Evolutionary conservation across 2,888 invertebrate species (phyloP).

Genomic region (Coelopa pilipes): DNA sequence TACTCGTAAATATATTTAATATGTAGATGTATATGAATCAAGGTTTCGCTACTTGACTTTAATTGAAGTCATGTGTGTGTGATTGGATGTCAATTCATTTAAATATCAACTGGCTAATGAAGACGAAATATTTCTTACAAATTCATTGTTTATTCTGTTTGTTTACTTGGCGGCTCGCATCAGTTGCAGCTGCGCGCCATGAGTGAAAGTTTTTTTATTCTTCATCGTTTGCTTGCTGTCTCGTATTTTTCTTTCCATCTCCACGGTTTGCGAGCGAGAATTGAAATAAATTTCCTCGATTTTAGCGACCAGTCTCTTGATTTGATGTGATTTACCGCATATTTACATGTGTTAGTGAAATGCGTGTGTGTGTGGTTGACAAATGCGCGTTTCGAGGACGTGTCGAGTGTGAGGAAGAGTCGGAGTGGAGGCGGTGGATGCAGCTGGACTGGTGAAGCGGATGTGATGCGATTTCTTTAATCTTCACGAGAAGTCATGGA

Average conservation of each 20-base stretch:
- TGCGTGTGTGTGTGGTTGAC: neutral
- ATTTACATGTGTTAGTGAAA: neutral
- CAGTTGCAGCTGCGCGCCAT: conserved; percentile 30
- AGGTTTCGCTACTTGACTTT: neutral
- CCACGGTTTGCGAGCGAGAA: conserved; percentile 14
- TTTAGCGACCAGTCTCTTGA: conserved; percentile 19
- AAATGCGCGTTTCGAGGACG: neutral
- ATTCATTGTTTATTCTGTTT: conserved; percentile 4
- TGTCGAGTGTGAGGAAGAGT: neutral
- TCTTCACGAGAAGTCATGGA: neutral
- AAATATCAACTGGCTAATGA: conserved; percentile 18
- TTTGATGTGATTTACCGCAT: conserved; percentile 28
- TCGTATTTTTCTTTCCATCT: neutral
- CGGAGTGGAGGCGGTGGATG: neutral
- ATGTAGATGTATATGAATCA: too few species aligned
- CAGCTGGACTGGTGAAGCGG: too few species aligned
- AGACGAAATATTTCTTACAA: conserved; percentile 10
- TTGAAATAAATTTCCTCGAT: conserved; percentile 29
- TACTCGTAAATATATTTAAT: too few species aligned
- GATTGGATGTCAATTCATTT: conserved; percentile 17
- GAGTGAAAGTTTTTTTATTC: conserved; percentile 32
- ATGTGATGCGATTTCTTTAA: neutral
- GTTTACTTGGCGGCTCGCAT: neutral
- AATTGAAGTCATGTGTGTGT: neutral
- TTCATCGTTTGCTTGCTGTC: neutral